A percentile compares a stretch with the other conserved stretches of the same genome.
Conservation (phyloP, 2,888 invertebrate species). For the Saturnia pavonia region DNA sequence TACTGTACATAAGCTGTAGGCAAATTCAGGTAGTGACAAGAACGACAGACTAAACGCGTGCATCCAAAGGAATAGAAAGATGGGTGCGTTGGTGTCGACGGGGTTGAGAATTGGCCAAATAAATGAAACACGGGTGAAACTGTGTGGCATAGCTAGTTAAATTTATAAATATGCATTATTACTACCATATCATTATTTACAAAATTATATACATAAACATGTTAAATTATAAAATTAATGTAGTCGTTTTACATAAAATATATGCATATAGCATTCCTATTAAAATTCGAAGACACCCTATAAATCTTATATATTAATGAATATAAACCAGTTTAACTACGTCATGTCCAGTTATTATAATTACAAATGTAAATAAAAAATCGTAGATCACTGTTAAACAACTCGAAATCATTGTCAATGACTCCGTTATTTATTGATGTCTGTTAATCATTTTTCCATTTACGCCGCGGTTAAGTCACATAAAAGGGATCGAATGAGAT, state of each 20-base stretch:
- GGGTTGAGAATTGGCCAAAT: too few species aligned
- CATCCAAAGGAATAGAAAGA: too few species aligned
- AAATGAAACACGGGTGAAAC: too few species aligned
- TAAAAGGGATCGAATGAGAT: slow-evolving; percentile 45
- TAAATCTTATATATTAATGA: slow-evolving; percentile 8
- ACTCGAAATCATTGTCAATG: slow-evolving; percentile 41
- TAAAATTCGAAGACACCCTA: slow-evolving; percentile 6
- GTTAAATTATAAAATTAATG: neutral
- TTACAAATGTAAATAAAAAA: slow-evolving; percentile 39
- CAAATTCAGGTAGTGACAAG: too few species aligned
- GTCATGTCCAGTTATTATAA: slow-evolving; percentile 30
- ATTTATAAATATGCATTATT: neutral
- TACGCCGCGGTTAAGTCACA: slow-evolving; percentile 40
- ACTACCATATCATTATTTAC: neutral
- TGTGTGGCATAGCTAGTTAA: too few species aligned
- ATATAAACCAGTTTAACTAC: slow-evolving; percentile 16
- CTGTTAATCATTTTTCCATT: slow-evolving; percentile 47
- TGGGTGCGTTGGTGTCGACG: too few species aligned
- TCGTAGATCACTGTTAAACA: slow-evolving; percentile 38
- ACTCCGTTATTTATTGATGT: slow-evolving; percentile 44
- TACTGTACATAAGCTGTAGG: too few species aligned
- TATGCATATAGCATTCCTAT: neutral
- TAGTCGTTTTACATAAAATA: neutral
- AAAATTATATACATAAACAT: neutral
- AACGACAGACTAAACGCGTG: too few species aligned